These are phyloP conservation scores for Ophion ventricosus DNA, from an alignment of 2,888 invertebrate species.

Conservation along the genomic window DNA sequence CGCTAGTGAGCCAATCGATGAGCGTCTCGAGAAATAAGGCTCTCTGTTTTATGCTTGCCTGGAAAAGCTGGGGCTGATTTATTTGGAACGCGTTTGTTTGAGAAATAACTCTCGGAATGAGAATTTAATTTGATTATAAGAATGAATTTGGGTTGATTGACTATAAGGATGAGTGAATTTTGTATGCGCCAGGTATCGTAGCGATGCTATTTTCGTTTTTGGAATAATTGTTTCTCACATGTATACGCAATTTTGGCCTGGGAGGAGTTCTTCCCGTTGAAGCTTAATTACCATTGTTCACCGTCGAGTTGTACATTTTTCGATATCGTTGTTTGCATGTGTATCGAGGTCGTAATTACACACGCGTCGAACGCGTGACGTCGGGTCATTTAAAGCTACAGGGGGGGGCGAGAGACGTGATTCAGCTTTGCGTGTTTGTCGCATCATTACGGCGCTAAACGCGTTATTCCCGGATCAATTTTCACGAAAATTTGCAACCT, in stretches of 20 bases:
- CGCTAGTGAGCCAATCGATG: slow-evolving; percentile 27
- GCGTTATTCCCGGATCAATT: slow-evolving; percentile 23
- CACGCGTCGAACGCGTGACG: slow-evolving; percentile 16
- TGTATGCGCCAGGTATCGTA: not conserved
- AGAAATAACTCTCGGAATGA: not conserved
- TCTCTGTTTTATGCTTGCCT: not conserved
- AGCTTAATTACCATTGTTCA: not conserved
- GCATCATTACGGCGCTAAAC: slow-evolving; percentile 29
- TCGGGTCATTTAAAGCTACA: slow-evolving; percentile 1
- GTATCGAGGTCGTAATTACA: slow-evolving; percentile 18
- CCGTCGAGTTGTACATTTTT: not conserved
- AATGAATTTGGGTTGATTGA: too few relatives aligned
- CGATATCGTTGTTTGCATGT: not conserved
- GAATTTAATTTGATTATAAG: not conserved
- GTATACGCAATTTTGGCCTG: not conserved
- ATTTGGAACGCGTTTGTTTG: not conserved
- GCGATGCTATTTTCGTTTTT: not conserved
- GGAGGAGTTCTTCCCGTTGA: not conserved
- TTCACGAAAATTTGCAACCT: slow-evolving; percentile 9
- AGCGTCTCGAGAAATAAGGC: slow-evolving; percentile 38
- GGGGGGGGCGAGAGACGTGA: not conserved
- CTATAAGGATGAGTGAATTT: too few relatives aligned
- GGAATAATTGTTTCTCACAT: not conserved
- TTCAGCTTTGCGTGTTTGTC: slow-evolving; percentile 28
- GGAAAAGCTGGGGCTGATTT: not conserved